Conservation (phyloP, 2,797 vertebrate genomes). For the Poeciliopsis presidionis region DNA sequence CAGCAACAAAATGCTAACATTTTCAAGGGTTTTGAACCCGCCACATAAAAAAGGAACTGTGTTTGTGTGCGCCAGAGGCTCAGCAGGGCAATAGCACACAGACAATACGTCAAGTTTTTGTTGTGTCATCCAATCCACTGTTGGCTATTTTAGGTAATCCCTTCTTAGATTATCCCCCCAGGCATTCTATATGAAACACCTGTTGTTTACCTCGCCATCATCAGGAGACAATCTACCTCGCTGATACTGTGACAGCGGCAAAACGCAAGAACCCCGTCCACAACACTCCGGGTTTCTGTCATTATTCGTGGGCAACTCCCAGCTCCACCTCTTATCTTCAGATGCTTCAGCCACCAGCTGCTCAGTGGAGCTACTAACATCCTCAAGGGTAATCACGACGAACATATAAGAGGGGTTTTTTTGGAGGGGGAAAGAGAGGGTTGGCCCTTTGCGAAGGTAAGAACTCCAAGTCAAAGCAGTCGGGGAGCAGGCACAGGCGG, state of each 20-base stretch:
- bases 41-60: neutral
- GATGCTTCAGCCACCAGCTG: constrained; percentile 65
- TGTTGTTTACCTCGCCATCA: constrained; percentile 70
- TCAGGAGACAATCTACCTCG: constrained; percentile 40
- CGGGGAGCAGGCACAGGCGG: constrained; percentile 16
- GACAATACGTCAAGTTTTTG: constrained; percentile 58
- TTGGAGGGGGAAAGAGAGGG: constrained; percentile 15
- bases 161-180: constrained; percentile 49
- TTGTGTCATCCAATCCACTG: constrained; percentile 68
- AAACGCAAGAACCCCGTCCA: constrained; percentile 24
- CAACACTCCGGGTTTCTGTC: neutral
- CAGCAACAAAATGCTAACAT: neutral
- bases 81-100: constrained; percentile 15
- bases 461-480: constrained; percentile 39
- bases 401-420: neutral
- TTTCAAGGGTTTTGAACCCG: neutral
- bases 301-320: neutral
- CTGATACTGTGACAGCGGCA: constrained; percentile 26
- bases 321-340: constrained; percentile 7
- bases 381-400: constrained; percentile 55
- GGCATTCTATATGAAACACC: constrained; percentile 63
- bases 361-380: constrained; percentile 55
- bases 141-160: constrained; percentile 60
- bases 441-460: constrained; percentile 9
- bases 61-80: constrained; percentile 24